Evolutionary conservation across 2,888 invertebrate species (phyloP), one percentile per base, ranked within the genome.

Genomic region (Campoplex capitator): DNA sequence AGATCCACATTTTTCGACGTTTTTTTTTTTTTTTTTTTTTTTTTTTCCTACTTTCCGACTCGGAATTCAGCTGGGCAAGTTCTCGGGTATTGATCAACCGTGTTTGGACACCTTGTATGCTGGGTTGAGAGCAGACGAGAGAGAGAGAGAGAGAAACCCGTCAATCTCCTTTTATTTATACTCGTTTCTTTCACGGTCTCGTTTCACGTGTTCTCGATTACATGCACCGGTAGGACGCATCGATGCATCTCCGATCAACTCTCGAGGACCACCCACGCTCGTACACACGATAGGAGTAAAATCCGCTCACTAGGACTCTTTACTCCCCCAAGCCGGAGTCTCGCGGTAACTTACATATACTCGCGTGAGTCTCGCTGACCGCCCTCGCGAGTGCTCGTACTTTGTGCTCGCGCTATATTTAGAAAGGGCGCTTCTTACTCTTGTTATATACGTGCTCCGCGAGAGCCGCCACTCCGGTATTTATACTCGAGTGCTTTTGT

Each of bases 131-230:
- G 45, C 16, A 28, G 51, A 35, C n/a, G 32, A 28, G 28, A 23
- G n/a, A 51, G 51, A 71, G 28, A 18, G 58, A 62, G 62, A 62
- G 32, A 28, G 23, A 68, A 48, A 42, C 71, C 70, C 67, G 65
- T 54, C 62, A 35, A 62, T 67, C 76, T 77, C 75, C 51, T 77
- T 62, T 84, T 74, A 68, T 81, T 81, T 70, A 51, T 67, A 75
- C 56, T 80, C 38, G 54, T 71, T 75, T 58, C 77, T 48, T 78
- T 71, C 70, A 73, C 80, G 80, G 62, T 77, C 79, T 86, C 78
- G 84, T 76, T 88, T 83, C 75, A 79, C 86, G 84, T 83, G 85
- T 81, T 23, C 88, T 82, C 82, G 86, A 86, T 86, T 86, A 86
- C 86, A 83, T 81, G 82, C 74, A 71, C 74, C 85, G 74, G 67